Evolutionary conservation across 2,888 invertebrate species (phyloP), one percentile per base, ranked within the genome.

Genomic region (Diplazon laetatorius): DNA sequence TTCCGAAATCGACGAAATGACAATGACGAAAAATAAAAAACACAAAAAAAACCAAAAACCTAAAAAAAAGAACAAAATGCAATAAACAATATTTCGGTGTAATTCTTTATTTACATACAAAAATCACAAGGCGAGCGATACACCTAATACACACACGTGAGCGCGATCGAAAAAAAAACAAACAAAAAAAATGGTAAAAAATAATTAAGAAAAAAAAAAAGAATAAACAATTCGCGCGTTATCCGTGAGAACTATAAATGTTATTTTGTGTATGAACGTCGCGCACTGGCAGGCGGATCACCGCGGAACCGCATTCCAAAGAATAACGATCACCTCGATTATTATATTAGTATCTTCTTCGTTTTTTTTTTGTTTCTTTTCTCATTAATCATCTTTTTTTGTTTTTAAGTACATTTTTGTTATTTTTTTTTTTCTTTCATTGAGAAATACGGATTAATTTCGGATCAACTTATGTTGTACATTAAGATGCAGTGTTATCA

Each of bases 71-170:
- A 8, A 10, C 18, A 39, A 30, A 35, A 55, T 55, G 25, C 30
- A 30, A 25, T 16, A 30, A 16, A 9, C 9, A 39, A 20, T 18
- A 42, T 20, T 78, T 80, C 76, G 73, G 70, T 52, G 60, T 71
- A 73, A 80, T 82, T 78, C 78, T 83, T 83, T 83, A 83, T 83
- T 83, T 83, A 83, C 83, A 82, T 76, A 80, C 72, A 81, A 80
- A 83, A 81, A 80, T 83, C 78, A 75, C 78, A 78, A 78, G 66
- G 66, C 71, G 48, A 66, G 66, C 39, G 50, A 66, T 66, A 42
- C 52, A 66, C 39, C 52, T 52, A 52, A 55, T 39, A 25, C 39
- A 25, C 52, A 52, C 42, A 37, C n/a, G n/a, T 25, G 18, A 30
- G 35, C 20, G 18, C 37, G 57, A 57, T 20, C 12, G 14, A 30